A percentile compares a stretch with the other conserved stretches of the same genome.
Evolutionary conservation across 2,113 vertebrate species (phyloP).

Genomic region (Sarotherodon lohbergeri): DNA sequence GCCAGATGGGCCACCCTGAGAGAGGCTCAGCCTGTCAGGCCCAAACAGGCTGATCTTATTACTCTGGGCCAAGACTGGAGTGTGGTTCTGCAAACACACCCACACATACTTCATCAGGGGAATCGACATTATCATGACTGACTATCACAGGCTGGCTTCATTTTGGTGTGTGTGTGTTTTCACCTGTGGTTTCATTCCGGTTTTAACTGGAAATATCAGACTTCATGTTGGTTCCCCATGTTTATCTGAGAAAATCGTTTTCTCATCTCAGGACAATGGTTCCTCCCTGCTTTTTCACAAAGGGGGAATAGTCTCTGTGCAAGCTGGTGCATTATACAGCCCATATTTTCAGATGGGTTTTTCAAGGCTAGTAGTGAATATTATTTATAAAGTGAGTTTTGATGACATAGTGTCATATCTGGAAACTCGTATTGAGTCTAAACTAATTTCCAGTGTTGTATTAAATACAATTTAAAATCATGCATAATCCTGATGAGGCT

Average conservation of each 20-base stretch:
- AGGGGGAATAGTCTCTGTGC: background rate
- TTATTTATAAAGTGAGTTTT: background rate
- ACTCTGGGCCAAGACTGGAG: conserved; percentile 46
- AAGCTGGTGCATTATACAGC: background rate
- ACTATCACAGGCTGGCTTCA: background rate
- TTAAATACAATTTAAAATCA: background rate
- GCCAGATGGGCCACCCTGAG: conserved; percentile 70
- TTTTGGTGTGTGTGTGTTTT: background rate
- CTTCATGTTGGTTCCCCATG: conserved; percentile 2
- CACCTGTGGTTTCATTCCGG: conserved; percentile 4
- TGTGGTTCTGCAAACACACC: conserved; percentile 33
- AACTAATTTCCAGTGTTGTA: background rate
- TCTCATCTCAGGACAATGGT: background rate
- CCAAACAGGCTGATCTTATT: conserved; percentile 62
- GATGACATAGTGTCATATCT: background rate
- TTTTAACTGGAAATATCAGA: conserved; percentile 8
- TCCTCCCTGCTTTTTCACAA: background rate
- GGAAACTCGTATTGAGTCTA: background rate
- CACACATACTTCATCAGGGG: conserved; percentile 18
- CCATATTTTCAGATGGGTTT: background rate
- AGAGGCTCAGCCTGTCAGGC: conserved; percentile 40
- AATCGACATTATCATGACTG: conserved; percentile 19
- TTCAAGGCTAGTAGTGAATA: background rate
- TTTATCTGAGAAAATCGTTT: background rate
- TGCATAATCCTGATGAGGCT: background rate